A percentile compares a stretch with the other conserved stretches of the same genome.
phyloP scores from a whole-genome alignment of 2,113 vertebrate genomes.

The Physeter macrocephalus region DNA sequence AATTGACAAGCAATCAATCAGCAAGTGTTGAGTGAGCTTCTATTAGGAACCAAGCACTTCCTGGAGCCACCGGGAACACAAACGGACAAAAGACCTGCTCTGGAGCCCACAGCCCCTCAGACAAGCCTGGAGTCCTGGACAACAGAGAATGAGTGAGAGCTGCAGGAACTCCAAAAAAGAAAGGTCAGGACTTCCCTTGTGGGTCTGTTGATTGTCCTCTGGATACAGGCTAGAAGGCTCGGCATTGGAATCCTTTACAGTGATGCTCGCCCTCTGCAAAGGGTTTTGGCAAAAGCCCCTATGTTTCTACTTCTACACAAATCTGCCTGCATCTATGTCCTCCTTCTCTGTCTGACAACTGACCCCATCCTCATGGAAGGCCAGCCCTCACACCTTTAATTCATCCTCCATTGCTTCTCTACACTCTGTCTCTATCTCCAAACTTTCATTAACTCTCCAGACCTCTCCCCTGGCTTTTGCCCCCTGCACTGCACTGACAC shows the following conservation, averaged over 20 bases:
- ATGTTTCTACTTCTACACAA: background rate
- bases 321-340: background rate
- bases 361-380: background rate
- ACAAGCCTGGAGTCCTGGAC: background rate
- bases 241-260: background rate
- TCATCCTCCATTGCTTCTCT: accelerated
- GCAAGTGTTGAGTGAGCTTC: background rate
- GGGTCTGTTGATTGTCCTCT: background rate
- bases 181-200: background rate
- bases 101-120: background rate
- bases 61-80: background rate
- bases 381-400: background rate
- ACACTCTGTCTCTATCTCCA: accelerated
- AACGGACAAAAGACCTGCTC: background rate
- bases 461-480: background rate
- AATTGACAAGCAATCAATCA: background rate
- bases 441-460: background rate
- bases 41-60: background rate
- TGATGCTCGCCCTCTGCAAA: accelerated
- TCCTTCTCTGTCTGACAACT: background rate
- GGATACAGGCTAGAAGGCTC: background rate
- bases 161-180: background rate
- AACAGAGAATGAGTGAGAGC: accelerated
- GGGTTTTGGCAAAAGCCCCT: background rate
- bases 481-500: background rate